Base-by-base conservation (phyloP, 2,113 vertebrate genomes). In the Candoia aspera region DNA sequence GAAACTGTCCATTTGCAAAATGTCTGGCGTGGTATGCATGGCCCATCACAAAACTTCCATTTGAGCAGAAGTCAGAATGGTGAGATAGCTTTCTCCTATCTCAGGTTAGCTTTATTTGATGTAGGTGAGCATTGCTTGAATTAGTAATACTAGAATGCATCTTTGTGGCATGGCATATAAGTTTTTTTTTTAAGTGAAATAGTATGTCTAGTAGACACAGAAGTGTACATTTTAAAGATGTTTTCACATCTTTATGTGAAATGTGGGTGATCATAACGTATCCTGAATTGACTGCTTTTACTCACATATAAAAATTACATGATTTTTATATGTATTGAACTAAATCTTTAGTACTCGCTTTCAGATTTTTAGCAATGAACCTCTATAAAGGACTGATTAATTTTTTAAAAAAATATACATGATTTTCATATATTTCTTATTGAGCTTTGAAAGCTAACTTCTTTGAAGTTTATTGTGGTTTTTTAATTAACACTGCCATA, bases 391-490 rank as follows among this genome's bases (percentile, higher is more conserved):
- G 2, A 73, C 64, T 15, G n/a, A n/a, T n/a, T 13, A n/a, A 2
- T 6, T 60, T 84, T 55, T 90, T 11, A 29, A 26, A 4, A 23
- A 6, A 17, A 58, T 91, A 91, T n/a, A 87, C 91, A n/a, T 87
- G 29, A 17, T 10, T 57, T 90, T 92, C 60, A 73, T 0, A 10
- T 58, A 17, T 87, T 91, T 86, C 21, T 55, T 93, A 6, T 13
- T 92, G 95, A 79, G 91, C 46, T 62, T 84, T 60, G 59, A 46
- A 62, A 49, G 9, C 37, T 94, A 73, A 29, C 62, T 83, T 46
- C 49, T 79, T 68, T 84, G n/a, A 90, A 92, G 91, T 94, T 57
- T 94, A 94, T 62, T 92, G 94, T 94, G 62, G 92, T 89, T 62
- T 84, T 92, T 24, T 64, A 94, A 62, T 55, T n/a, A 37, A 1